Conservation (phyloP, 2,888 invertebrate species). For the Epistrophe grossulariae region DNA sequence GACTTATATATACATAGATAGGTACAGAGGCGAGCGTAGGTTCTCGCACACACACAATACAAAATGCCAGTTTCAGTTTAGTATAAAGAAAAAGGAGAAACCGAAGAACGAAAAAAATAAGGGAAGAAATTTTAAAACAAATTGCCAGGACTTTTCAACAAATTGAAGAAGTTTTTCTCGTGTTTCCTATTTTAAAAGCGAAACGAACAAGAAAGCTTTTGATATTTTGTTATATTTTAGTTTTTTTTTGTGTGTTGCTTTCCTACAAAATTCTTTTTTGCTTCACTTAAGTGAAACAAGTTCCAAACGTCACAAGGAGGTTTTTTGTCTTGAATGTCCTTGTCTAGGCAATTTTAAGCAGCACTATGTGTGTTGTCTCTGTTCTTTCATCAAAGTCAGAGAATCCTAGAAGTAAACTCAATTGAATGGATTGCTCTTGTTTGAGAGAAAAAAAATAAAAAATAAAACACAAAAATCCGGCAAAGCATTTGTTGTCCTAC, state of each 20-base stretch:
- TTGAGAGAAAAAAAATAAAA: too few relatives aligned
- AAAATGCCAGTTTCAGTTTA: background rate
- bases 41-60: background rate
- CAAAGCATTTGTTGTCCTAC: background rate
- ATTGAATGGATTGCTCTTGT: slow-evolving; percentile 7
- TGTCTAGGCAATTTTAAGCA: slow-evolving; percentile 20
- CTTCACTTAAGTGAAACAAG: slow-evolving; percentile 47
- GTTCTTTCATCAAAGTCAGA: slow-evolving; percentile 10
- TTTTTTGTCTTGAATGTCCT: background rate
- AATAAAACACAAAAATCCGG: background rate
- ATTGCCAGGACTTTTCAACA: slow-evolving; percentile 69
- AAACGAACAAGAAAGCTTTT: slow-evolving; percentile 52
- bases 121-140: slow-evolving; percentile 46
- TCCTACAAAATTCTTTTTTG: background rate
- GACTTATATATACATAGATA: background rate
- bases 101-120: slow-evolving; percentile 18
- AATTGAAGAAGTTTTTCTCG: slow-evolving; percentile 63
- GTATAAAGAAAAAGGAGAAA: background rate
- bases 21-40: background rate
- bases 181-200: slow-evolving; percentile 23
- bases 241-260: background rate
- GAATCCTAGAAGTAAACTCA: background rate
- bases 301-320: slow-evolving; percentile 47
- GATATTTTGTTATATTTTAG: slow-evolving; percentile 24
- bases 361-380: background rate